phyloP scores from a whole-genome alignment of 2,113 vertebrate species.

The Bubo bubo region DNA sequence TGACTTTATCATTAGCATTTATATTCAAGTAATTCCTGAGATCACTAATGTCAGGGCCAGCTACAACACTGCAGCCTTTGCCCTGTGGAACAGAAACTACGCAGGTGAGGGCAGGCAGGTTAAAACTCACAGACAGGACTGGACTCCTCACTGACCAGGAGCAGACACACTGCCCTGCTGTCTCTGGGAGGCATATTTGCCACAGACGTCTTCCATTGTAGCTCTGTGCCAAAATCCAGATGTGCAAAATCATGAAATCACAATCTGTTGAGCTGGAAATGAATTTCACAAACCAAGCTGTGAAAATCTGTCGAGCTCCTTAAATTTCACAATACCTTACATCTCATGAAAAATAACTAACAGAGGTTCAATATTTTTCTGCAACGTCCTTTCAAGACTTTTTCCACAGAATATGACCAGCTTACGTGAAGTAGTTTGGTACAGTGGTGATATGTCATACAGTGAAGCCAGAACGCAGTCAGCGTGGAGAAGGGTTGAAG shows the following conservation, averaged over 20 bases:
- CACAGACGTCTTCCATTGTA: background rate
- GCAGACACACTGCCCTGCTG: background rate
- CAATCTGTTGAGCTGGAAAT: slow-evolving; percentile 11
- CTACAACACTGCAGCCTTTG: background rate
- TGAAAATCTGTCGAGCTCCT: background rate
- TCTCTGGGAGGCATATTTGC: background rate
- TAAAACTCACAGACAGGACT: background rate
- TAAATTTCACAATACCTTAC: slow-evolving; percentile 20
- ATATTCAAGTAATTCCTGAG: background rate
- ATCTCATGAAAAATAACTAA: background rate
- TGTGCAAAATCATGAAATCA: background rate
- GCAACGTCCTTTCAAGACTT: background rate
- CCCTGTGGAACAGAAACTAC: background rate
- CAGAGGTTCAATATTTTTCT: background rate
- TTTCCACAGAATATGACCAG: background rate
- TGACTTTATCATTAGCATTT: background rate
- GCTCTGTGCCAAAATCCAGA: slow-evolving; percentile 5
- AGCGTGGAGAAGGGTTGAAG: background rate
- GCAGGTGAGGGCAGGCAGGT: background rate
- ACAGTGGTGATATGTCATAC: background rate
- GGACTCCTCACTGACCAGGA: background rate
- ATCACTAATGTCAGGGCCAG: background rate
- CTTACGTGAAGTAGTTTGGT: background rate
- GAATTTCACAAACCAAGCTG: slow-evolving; percentile 9
- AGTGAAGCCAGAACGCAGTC: background rate